Percentiles rank a stretch among this genome's conserved stretches.
phyloP scores from a whole-genome alignment of 92 coral and sea anemone genomes.

The Nematostella vectensis region DNA sequence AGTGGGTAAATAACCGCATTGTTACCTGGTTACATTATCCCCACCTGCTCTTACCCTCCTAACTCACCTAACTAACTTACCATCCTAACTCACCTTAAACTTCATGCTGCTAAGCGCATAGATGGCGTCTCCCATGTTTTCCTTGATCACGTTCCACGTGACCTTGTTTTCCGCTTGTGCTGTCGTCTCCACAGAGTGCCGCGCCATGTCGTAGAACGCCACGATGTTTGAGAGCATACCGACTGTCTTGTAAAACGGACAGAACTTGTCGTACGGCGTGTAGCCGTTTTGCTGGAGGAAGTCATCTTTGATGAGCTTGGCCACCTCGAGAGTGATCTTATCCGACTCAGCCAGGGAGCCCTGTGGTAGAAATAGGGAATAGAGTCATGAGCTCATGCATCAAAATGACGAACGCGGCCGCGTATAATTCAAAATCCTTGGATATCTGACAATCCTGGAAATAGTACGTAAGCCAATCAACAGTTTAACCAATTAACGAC shows the following conservation, averaged over 20 bases:
- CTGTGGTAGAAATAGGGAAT: constrained; percentile 21
- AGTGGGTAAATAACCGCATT: too few relatives aligned
- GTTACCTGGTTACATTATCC: too few relatives aligned
- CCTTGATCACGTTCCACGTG: constrained; percentile 94
- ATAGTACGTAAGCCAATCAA: too few relatives aligned
- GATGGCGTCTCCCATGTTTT: constrained; percentile 83
- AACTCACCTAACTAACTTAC: too few relatives aligned
- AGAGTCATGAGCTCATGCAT: not conserved
- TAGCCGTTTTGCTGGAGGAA: constrained; percentile 97
- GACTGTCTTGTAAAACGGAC: constrained; percentile 96
- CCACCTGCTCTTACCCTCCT: too few relatives aligned
- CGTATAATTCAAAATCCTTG: too few relatives aligned
- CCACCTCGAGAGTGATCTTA: constrained; percentile 93
- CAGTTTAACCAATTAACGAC: too few relatives aligned
- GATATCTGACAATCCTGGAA: too few relatives aligned
- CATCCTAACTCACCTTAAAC: constrained; percentile 66
- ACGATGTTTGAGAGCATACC: constrained; percentile 92
- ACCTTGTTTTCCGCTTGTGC: constrained; percentile 98
- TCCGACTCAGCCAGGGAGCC: constrained; percentile 96
- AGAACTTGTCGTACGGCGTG: constrained; percentile 90
- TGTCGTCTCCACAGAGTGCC: constrained; percentile 92
- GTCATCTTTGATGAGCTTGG: constrained; percentile 93
- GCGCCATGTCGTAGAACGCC: constrained; percentile 88
- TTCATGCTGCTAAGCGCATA: constrained; percentile 91
- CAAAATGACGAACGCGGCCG: not conserved